Evolutionary conservation across 2,888 invertebrate species (phyloP).

Genomic region (Aromia moschata): DNA sequence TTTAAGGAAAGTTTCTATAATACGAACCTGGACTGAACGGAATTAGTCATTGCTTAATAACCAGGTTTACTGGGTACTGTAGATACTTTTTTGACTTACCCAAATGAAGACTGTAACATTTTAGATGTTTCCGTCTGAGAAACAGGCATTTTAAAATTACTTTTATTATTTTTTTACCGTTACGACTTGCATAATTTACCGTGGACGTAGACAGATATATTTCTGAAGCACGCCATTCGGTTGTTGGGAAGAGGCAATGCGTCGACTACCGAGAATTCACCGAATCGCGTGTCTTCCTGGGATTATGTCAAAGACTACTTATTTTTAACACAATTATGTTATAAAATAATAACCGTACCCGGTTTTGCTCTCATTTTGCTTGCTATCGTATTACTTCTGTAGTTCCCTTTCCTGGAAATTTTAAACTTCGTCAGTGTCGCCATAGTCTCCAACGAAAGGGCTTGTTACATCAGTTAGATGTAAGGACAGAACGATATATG

Average conservation of each 20-base stretch:
- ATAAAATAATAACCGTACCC: conserved; percentile 19
- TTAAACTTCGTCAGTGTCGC: neutral
- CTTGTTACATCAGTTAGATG: too few species aligned
- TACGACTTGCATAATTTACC: conserved; percentile 10
- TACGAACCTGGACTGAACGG: too few species aligned
- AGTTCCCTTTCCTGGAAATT: conserved; percentile 9
- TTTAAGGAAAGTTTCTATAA: too few species aligned
- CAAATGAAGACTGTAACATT: too few species aligned
- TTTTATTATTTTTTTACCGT: too few species aligned
- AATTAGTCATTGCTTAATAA: too few species aligned
- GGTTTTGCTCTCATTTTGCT: conserved; percentile 9
- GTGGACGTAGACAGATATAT: conserved; percentile 1
- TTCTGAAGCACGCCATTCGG: conserved; percentile 2
- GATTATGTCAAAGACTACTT: conserved; percentile 22
- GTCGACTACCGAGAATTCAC: conserved; percentile 6
- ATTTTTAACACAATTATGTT: conserved; percentile 30
- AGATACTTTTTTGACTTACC: too few species aligned
- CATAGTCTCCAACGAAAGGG: too few species aligned
- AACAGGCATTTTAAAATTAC: too few species aligned
- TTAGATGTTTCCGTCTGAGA: too few species aligned
- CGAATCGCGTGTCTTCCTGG: conserved; percentile 21
- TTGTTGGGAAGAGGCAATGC: conserved; percentile 8
- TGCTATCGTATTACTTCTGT: conserved; percentile 4
- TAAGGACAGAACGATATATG: too few species aligned
- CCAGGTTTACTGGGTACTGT: too few species aligned